Base-by-base conservation (phyloP, 1,140 invertebrate species). In the Drosophila miranda region DNA sequence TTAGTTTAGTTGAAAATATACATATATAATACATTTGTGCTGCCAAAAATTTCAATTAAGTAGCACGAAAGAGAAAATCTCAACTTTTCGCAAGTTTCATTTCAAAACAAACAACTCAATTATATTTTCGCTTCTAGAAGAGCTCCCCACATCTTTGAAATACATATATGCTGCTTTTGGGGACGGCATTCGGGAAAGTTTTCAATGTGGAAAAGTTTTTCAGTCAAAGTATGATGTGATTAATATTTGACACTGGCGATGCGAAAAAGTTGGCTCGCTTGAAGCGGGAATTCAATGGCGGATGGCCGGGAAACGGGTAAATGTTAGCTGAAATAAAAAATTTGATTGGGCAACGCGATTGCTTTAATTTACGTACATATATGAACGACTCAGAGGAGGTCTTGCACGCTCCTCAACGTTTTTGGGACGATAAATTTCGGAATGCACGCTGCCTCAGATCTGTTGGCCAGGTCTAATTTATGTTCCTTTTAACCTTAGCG, bases 401-500 rank as follows among this genome's bases (percentile, higher is more conserved):
- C 34, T 41, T 60, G 63, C 76, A 79, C 53, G 67, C 54, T 68
- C 46, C 45, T 21, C 46, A 41, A 26, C 54, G 56, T 30, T 68
- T 38, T 55, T 13, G 51, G 53, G 72, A 69, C 78, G 55, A 86
- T 84, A 86, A 86, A 84, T 84, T 86, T 55, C 23, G 23, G 23
- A 26, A 5, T 26, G 23, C 23, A 23, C 4, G 23, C 23, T 26
- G 23, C 30, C n/a, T 21, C n/a, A 6, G 42, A 41, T 48, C 52
- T 67, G 58, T 43, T 13, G 26, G 38, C 30, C 50, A 55, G 21
- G 46, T 81, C 68, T 77, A 74, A 87, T 86, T 86, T 86, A 86
- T 87, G 81, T 86, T 69, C 63, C 66, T 77, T 75, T 86, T 86
- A 86, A 86, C 78, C 81, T 87, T 81, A 81, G 76, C 67, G 81